Conservation (phyloP, 37 sponge, comb jelly and placozoan species). For the Dysidea cf. avara region DNA sequence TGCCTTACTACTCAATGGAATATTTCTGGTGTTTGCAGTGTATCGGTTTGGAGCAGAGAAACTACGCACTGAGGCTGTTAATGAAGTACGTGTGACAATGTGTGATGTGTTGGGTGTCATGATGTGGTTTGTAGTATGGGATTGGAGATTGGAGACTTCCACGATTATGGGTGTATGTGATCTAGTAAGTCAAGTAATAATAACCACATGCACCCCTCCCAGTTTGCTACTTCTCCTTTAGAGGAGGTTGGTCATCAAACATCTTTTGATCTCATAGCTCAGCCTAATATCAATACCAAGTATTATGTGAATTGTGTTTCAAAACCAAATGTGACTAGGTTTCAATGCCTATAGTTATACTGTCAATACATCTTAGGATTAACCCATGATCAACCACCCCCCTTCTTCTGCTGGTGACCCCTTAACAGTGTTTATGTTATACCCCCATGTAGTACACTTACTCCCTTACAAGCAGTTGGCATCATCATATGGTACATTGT, state of each 20-base stretch:
- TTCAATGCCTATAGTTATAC: too few relatives aligned
- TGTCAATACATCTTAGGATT: too few relatives aligned
- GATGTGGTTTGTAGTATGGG: slow-evolving; percentile 53
- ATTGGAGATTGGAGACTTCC: slow-evolving; percentile 82
- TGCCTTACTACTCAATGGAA: slow-evolving; percentile 71
- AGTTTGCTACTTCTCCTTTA: too few relatives aligned
- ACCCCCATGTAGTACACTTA: slow-evolving; percentile 40
- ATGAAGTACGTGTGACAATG: slow-evolving; percentile 26
- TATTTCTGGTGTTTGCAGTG: slow-evolving; percentile 51
- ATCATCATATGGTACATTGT: slow-evolving; percentile 76
- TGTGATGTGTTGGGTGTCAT: not conserved
- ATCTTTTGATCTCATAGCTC: too few relatives aligned
- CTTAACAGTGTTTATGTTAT: too few relatives aligned
- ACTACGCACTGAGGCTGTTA: slow-evolving; percentile 52
- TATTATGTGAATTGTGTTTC: too few relatives aligned
- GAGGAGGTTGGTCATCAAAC: too few relatives aligned
- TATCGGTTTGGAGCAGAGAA: slow-evolving; percentile 40
- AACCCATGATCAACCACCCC: too few relatives aligned
- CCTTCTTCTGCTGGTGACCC: too few relatives aligned
- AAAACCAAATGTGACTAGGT: too few relatives aligned
- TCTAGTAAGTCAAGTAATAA: slow-evolving; percentile 52
- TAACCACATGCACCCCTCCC: too few relatives aligned
- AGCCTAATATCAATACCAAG: too few relatives aligned
- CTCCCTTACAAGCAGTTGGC: slow-evolving; percentile 58
- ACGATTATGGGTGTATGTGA: slow-evolving; percentile 63